Conservation (phyloP, 2,113 vertebrate species). For the Orycteropus afer region DNA sequence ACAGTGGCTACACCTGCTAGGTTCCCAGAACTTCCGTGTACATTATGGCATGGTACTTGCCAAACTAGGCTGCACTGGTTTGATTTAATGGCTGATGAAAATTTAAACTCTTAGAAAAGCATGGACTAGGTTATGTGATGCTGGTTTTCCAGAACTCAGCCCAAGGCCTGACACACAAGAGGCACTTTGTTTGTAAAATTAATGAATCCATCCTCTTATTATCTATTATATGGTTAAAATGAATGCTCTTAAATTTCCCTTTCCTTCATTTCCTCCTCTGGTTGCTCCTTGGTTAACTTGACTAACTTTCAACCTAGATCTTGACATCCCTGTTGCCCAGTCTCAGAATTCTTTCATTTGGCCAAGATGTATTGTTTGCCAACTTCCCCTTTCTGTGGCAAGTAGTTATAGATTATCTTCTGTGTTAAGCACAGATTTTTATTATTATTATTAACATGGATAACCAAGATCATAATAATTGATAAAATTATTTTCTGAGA, state of each 20-base stretch:
- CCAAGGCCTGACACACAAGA: not conserved
- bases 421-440: not conserved
- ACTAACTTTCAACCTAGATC: not conserved
- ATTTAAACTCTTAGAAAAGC: not conserved
- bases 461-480: not conserved
- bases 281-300: too few relatives aligned
- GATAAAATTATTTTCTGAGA: not conserved
- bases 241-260: not conserved
- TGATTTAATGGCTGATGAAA: not conserved
- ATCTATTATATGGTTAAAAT: not conserved
- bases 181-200: not conserved
- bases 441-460: not conserved
- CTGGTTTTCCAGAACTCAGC: not conserved
- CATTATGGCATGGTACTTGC: not conserved
- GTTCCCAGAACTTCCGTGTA: not conserved
- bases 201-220: not conserved
- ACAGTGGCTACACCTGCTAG: not conserved
- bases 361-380: not conserved
- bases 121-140: not conserved
- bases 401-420: not conserved
- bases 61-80: not conserved
- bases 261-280: not conserved
- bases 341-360: not conserved
- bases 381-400: not conserved
- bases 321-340: not conserved